A percentile compares a stretch with the other conserved stretches of the same genome.
Evolutionary conservation across 2,888 invertebrate species (phyloP).

Genomic region (Oscheius sp.): DNA sequence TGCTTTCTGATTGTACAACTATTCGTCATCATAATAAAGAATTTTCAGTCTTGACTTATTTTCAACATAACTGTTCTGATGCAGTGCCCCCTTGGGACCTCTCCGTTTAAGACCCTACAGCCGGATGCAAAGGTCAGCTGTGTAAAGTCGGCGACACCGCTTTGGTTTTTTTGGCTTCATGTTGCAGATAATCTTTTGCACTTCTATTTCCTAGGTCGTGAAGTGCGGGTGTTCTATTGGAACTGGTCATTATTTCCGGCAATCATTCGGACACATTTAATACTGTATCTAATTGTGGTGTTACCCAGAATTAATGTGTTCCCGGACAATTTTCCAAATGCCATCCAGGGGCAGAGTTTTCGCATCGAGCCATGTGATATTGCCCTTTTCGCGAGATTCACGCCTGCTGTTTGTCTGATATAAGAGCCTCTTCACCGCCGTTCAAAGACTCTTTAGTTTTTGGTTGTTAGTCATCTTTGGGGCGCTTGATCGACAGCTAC

Average conservation of each 20-base stretch:
- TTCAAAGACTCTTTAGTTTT: constrained; percentile 17
- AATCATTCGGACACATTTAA: too few relatives aligned
- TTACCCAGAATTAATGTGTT: too few relatives aligned
- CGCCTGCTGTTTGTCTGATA: constrained; percentile 12
- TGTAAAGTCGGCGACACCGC: constrained; percentile 29
- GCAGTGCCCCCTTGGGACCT: constrained; percentile 12
- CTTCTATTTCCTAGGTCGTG: background rate
- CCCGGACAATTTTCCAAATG: too few relatives aligned
- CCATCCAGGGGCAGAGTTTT: too few relatives aligned
- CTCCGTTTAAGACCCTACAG: background rate
- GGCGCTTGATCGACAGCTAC: constrained; percentile 22
- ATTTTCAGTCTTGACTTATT: background rate
- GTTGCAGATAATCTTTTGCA: constrained; percentile 4
- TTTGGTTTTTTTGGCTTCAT: constrained; percentile 21
- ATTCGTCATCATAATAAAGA: background rate
- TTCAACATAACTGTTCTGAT: background rate
- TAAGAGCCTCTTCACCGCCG: constrained; percentile 20
- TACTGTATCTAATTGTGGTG: too few relatives aligned
- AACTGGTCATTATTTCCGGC: too few relatives aligned
- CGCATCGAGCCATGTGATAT: background rate
- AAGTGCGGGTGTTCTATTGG: constrained; percentile 8
- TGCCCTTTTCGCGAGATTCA: background rate
- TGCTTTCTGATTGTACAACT: constrained; percentile 41
- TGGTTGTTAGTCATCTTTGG: background rate
- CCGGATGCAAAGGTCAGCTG: constrained; percentile 26